phyloP scores from a whole-genome alignment of 2,113 vertebrate genomes.

The Hippocampus zosterae region DNA sequence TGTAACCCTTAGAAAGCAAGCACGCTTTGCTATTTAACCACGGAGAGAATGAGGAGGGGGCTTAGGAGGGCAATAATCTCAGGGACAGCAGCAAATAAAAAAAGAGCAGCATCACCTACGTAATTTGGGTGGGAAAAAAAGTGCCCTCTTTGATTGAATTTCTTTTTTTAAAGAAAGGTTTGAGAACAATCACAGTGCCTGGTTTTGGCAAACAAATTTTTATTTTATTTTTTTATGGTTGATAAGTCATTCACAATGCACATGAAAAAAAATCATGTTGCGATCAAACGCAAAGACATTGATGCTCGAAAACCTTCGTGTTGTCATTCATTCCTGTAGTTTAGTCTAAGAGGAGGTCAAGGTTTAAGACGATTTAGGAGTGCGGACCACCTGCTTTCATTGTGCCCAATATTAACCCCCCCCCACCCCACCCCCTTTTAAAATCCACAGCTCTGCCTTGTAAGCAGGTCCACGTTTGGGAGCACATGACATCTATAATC shows the following conservation, averaged over 20 bases:
- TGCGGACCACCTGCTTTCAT: slow-evolving; percentile 29
- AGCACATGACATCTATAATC: slow-evolving; percentile 39
- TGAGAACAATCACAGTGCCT: slow-evolving; percentile 24
- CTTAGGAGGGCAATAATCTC: slow-evolving; percentile 49
- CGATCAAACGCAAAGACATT: background rate
- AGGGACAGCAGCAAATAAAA: slow-evolving; percentile 68
- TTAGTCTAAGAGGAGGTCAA: slow-evolving; percentile 34
- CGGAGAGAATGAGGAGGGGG: slow-evolving; percentile 43
- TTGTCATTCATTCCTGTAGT: slow-evolving; percentile 17
- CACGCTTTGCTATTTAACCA: slow-evolving; percentile 66
- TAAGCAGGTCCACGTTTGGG: slow-evolving; percentile 42
- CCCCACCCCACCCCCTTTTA: slow-evolving; percentile 24
- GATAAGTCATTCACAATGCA: background rate
- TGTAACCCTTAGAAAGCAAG: slow-evolving; percentile 28
- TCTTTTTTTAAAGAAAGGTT: background rate
- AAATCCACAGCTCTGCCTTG: slow-evolving; percentile 46
- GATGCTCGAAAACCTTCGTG: background rate
- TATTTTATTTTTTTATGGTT: background rate
- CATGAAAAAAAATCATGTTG: background rate
- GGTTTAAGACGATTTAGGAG: slow-evolving; percentile 58
- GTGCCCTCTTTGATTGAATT: background rate
- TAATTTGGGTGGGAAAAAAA: slow-evolving; percentile 42
- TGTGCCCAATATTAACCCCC: slow-evolving; percentile 21
- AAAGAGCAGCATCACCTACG: slow-evolving; percentile 58
- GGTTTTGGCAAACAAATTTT: slow-evolving; percentile 10